These are phyloP conservation scores for Drusus annulatus DNA, from an alignment of 1,140 invertebrate genomes.

Conservation along the genomic window DNA sequence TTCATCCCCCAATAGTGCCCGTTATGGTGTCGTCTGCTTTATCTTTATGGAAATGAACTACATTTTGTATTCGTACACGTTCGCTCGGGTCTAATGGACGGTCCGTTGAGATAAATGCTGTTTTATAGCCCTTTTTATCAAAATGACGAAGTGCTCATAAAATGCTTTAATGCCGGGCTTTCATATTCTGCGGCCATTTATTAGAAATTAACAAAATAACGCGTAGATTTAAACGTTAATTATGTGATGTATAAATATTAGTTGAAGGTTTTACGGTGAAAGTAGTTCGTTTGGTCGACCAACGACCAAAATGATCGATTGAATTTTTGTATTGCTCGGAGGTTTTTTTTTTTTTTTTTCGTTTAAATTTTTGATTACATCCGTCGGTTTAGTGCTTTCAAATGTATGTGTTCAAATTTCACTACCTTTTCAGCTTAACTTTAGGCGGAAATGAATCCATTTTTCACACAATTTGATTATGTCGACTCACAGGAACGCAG, in stretches of 20 bases:
- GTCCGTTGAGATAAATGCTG: slow-evolving; percentile 36
- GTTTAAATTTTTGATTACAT: no score
- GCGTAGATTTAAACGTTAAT: no score
- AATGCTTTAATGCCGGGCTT: slow-evolving; percentile 22
- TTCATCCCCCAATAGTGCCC: slow-evolving; percentile 42
- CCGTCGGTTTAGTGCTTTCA: no score
- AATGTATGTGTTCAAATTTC: no score
- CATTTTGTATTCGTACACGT: slow-evolving; percentile 37
- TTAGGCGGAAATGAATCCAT: slow-evolving; percentile 22
- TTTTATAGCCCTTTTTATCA: slow-evolving; percentile 39
- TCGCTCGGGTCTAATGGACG: slow-evolving; percentile 28
- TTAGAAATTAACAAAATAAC: slow-evolving; percentile 11
- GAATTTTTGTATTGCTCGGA: no score
- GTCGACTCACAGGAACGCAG: slow-evolving; percentile 27
- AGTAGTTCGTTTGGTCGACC: no score
- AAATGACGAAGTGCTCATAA: slow-evolving; percentile 37
- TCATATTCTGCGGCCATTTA: slow-evolving; percentile 28
- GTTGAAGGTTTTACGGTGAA: no score
- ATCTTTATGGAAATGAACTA: slow-evolving; percentile 42
- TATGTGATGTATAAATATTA: no score
- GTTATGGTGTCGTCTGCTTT: slow-evolving; percentile 39
- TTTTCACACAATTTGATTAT: slow-evolving; percentile 39
- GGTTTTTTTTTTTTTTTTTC: no score
- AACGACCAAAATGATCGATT: no score
- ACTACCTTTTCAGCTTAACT: no score